phyloP scores from a whole-genome alignment of 30 jellyfish, hydroid and myxozoan species.

The Cassiopea andromeda region DNA sequence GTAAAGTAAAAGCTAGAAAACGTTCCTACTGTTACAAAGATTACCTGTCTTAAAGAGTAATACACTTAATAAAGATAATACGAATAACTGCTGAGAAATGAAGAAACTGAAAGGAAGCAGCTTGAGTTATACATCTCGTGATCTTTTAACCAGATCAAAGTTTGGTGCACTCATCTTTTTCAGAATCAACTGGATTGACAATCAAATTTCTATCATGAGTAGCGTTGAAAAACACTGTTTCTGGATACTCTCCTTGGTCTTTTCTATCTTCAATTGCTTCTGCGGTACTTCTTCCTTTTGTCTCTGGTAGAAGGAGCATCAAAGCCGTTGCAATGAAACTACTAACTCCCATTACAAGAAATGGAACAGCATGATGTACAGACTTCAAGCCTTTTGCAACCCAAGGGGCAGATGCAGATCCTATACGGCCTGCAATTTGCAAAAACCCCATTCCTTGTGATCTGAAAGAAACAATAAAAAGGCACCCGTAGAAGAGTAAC shows the following conservation, averaged over 20 bases:
- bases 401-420: conserved; percentile 94
- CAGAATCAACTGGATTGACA: conserved; percentile 11
- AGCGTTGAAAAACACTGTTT: neutral
- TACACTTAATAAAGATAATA: no score
- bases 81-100: no score
- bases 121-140: no score
- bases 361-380: conserved; percentile 66
- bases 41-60: no score
- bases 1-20: no score
- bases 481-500: no score
- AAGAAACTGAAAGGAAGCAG: no score
- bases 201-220: neutral
- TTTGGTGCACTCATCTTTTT: neutral
- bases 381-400: conserved; percentile 69
- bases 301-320: conserved; percentile 76
- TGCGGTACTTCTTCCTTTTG: conserved; percentile 77
- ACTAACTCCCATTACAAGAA: conserved; percentile 76
- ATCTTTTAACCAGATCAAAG: neutral
- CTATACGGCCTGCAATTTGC: conserved; percentile 77
- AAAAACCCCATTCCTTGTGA: conserved; percentile 82
- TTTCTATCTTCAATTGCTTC: conserved; percentile 22
- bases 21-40: no score
- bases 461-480: conserved; percentile 9
- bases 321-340: conserved; percentile 42
- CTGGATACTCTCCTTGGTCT: neutral